A percentile compares a stretch with the other conserved stretches of the same genome.
Evolutionary conservation across 2,113 vertebrate genomes (phyloP).

Genomic region (Bubo bubo): DNA sequence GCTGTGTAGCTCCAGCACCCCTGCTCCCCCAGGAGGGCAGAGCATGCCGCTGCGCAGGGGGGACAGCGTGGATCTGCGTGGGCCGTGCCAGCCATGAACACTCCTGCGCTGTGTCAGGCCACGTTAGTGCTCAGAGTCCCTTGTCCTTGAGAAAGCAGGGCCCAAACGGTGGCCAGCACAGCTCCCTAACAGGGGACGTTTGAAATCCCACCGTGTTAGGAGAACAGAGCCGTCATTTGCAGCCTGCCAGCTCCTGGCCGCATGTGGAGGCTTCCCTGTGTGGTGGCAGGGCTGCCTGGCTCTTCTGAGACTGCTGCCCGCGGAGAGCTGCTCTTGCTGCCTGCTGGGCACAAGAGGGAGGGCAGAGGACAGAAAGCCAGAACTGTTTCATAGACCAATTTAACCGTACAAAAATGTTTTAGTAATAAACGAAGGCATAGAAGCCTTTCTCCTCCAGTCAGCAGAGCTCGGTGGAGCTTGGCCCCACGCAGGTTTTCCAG

Average conservation of each 20-base stretch:
- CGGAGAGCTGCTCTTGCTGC: neutral
- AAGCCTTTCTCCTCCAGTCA: neutral
- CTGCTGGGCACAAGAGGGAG: neutral
- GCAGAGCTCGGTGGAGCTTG: accelerated
- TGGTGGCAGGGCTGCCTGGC: accelerated
- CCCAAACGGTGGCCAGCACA: accelerated
- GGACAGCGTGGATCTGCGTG: accelerated
- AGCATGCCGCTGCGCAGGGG: accelerated
- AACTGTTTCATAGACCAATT: neutral
- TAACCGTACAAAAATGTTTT: neutral
- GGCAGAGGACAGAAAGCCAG: neutral
- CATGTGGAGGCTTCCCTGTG: too few species aligned
- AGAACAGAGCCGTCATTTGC: accelerated
- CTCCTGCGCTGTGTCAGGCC: accelerated
- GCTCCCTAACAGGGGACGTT: accelerated
- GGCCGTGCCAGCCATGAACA: accelerated
- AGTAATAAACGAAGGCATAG: neutral
- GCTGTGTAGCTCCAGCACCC: neutral
- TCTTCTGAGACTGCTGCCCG: accelerated
- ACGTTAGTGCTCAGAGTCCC: neutral
- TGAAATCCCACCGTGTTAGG: neutral
- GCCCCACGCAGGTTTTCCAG: accelerated
- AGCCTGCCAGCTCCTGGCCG: neutral
- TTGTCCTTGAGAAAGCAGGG: accelerated
- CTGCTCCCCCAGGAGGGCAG: accelerated